These are phyloP conservation scores for Kryptolebias marmoratus DNA, from an alignment of 2,113 vertebrate species.

Conservation along the genomic window DNA sequence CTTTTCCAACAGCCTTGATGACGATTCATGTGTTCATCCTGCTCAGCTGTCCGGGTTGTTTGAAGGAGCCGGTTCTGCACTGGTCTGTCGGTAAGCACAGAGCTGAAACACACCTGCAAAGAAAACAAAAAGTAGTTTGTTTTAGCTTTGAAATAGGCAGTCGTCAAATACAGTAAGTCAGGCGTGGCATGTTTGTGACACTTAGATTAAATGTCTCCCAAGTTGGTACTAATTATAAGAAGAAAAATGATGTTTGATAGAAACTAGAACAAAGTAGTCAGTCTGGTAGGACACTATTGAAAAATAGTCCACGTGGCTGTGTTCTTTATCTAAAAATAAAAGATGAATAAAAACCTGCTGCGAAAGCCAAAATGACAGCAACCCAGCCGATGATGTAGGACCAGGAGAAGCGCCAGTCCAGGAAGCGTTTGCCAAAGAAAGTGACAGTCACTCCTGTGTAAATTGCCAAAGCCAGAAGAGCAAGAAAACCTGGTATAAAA, in stretches of 20 bases:
- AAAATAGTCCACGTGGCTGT: not conserved
- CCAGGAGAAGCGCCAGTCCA: slow-evolving; percentile 88
- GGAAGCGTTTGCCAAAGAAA: slow-evolving; percentile 83
- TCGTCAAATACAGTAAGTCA: not conserved
- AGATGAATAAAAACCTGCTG: slow-evolving; percentile 73
- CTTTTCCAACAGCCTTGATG: not conserved
- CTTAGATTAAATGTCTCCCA: no score
- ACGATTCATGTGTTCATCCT: not conserved
- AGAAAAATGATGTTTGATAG: no score
- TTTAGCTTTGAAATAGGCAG: not conserved
- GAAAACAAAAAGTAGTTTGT: not conserved
- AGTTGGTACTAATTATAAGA: no score
- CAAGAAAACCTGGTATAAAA: slow-evolving; percentile 78
- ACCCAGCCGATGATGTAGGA: slow-evolving; percentile 87
- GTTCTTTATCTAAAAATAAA: not conserved
- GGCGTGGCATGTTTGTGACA: not conserved
- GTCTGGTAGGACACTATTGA: not conserved
- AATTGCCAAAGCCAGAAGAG: slow-evolving; percentile 81
- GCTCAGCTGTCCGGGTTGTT: slow-evolving; percentile 71
- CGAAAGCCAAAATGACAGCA: slow-evolving; percentile 77
- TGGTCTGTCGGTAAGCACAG: slow-evolving; percentile 77
- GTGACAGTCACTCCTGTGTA: slow-evolving; percentile 83
- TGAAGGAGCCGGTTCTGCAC: slow-evolving; percentile 64
- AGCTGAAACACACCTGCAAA: slow-evolving; percentile 77
- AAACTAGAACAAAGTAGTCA: no score